Evolutionary conservation across 2,113 vertebrate species (phyloP).

Genomic region (Helogale parvula): DNA sequence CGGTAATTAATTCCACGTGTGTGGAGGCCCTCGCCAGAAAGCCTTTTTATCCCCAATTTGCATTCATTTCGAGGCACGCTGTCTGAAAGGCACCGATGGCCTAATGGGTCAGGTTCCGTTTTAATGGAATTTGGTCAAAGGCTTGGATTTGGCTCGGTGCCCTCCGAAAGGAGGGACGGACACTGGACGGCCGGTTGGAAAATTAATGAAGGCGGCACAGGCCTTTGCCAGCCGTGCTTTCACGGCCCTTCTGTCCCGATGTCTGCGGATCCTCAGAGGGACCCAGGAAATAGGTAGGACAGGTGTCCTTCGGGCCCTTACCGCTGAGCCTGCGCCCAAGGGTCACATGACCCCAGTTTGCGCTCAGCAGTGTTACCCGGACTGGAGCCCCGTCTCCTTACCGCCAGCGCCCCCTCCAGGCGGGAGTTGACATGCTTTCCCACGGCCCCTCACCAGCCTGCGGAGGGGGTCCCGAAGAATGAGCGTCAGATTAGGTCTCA

Average conservation of each 20-base stretch:
- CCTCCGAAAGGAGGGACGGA: not conserved
- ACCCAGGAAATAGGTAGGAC: not conserved
- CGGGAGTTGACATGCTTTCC: not conserved
- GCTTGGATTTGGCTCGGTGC: not conserved
- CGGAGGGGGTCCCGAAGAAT: not conserved
- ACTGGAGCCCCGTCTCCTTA: not conserved
- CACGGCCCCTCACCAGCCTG: not conserved
- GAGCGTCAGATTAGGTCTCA: not conserved
- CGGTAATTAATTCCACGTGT: constrained; percentile 64
- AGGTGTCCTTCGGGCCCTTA: too few relatives aligned
- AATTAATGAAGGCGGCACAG: not conserved
- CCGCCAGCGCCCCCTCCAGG: too few relatives aligned
- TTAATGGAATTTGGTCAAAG: not conserved
- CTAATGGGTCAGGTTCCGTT: not conserved
- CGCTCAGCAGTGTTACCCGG: fast-evolving
- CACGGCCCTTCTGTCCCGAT: not conserved
- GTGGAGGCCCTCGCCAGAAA: constrained; percentile 46
- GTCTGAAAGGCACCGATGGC: not conserved
- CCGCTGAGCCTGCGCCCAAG: not conserved
- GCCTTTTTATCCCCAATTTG: constrained; percentile 61
- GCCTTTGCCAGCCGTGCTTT: not conserved
- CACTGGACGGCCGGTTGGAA: fast-evolving
- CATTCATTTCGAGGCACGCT: not conserved
- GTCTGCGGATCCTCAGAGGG: not conserved
- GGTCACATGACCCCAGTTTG: too few relatives aligned